phyloP scores from a whole-genome alignment of 64 coral and sea anemone species.

The Montipora foliosa region DNA sequence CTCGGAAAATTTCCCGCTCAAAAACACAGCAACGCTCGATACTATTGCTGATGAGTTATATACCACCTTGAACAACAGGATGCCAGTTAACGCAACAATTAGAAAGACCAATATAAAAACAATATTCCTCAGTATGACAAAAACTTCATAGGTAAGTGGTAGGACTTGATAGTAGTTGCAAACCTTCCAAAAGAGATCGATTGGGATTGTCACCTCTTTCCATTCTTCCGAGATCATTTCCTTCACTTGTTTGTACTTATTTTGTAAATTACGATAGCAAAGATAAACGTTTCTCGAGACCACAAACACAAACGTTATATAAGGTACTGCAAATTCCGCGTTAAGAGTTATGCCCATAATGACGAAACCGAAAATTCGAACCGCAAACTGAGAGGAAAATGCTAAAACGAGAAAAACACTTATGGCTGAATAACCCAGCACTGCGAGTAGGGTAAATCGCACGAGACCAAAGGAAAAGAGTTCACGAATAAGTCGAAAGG shows the following conservation, averaged over 20 bases:
- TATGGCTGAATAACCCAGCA: background rate
- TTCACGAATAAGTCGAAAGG: background rate
- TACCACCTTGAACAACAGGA: conserved; percentile 40
- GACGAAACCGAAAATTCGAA: conserved; percentile 49
- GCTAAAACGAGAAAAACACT: background rate
- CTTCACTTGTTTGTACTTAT: conserved; percentile 65
- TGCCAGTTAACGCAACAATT: conserved; percentile 33
- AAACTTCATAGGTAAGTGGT: conserved; percentile 34
- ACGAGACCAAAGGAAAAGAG: background rate
- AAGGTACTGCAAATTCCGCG: conserved; percentile 42
- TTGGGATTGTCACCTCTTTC: conserved; percentile 38
- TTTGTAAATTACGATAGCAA: conserved; percentile 56
- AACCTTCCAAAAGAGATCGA: conserved; percentile 31
- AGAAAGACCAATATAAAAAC: conserved; percentile 13
- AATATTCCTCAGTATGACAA: conserved; percentile 1
- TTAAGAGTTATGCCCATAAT: conserved; percentile 59
- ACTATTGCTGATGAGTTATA: conserved; percentile 25
- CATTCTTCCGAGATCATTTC: conserved; percentile 38
- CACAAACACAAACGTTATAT: conserved; percentile 53
- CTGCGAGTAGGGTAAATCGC: background rate
- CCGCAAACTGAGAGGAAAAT: conserved; percentile 52
- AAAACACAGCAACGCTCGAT: conserved; percentile 45
- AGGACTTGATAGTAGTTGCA: background rate
- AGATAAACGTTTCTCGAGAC: conserved; percentile 25
- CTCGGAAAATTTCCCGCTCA: conserved; percentile 50